Conservation (phyloP, 2,113 vertebrate species). For the Aplodontia rufa region DNA sequence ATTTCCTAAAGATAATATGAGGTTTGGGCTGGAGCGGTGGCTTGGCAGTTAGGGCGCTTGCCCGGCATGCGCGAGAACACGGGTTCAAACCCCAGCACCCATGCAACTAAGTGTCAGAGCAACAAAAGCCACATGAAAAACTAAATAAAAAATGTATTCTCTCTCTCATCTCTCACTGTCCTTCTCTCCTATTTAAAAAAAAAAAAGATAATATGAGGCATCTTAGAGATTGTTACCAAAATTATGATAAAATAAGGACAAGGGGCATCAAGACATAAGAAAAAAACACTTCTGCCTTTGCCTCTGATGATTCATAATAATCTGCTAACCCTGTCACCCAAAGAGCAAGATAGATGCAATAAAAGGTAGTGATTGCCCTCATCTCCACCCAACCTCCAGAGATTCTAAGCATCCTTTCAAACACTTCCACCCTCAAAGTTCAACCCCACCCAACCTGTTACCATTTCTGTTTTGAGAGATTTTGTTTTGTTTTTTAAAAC, state of each 20-base stretch:
- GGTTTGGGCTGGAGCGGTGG: too few relatives aligned
- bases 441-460: not conserved
- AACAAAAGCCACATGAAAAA: too few relatives aligned
- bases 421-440: not conserved
- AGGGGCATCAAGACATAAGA: not conserved
- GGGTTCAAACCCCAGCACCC: too few relatives aligned
- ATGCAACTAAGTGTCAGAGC: too few relatives aligned
- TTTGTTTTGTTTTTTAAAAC: not conserved
- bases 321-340: not conserved
- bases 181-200: too few relatives aligned
- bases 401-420: not conserved
- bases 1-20: conserved; percentile 17
- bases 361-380: not conserved
- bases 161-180: too few relatives aligned
- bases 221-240: not conserved
- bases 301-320: not conserved
- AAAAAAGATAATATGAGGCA: not conserved
- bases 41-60: too few relatives aligned
- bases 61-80: too few relatives aligned
- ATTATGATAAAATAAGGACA: not conserved
- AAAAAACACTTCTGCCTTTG: not conserved
- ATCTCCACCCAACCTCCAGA: not conserved
- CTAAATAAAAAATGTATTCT: too few relatives aligned
- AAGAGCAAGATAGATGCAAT: not conserved
- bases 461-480: not conserved